A percentile compares a stretch with the other conserved stretches of the same genome.
phyloP scores from a whole-genome alignment of 2,797 vertebrate species.

The Monodelphis domestica region DNA sequence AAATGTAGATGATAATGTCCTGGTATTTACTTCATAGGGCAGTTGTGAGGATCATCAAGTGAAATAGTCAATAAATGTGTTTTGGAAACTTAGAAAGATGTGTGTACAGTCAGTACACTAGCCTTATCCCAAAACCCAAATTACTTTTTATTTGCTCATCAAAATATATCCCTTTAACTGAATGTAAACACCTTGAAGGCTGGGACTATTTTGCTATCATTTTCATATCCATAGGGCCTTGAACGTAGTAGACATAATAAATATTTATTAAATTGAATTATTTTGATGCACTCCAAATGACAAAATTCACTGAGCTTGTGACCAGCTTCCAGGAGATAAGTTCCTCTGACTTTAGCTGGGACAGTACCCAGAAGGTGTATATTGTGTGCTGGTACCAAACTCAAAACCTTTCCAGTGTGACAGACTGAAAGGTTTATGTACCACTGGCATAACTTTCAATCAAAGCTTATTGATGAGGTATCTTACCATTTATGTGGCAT shows the following conservation, averaged over 20 bases:
- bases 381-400: background rate
- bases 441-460: no score
- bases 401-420: background rate
- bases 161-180: no score
- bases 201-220: background rate
- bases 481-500: background rate
- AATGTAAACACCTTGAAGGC: background rate
- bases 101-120: no score
- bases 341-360: background rate
- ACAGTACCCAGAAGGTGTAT: background rate
- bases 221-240: background rate
- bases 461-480: background rate
- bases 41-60: background rate
- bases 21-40: background rate
- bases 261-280: background rate
- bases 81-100: background rate
- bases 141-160: no score
- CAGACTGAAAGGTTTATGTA: background rate
- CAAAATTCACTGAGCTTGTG: background rate
- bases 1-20: background rate
- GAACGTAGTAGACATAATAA: background rate
- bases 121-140: background rate
- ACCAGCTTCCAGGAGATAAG: background rate
- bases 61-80: background rate
- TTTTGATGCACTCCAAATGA: background rate